These are phyloP conservation scores for Cinara cedri DNA, from an alignment of 2,888 invertebrate species.

Conservation along the genomic window DNA sequence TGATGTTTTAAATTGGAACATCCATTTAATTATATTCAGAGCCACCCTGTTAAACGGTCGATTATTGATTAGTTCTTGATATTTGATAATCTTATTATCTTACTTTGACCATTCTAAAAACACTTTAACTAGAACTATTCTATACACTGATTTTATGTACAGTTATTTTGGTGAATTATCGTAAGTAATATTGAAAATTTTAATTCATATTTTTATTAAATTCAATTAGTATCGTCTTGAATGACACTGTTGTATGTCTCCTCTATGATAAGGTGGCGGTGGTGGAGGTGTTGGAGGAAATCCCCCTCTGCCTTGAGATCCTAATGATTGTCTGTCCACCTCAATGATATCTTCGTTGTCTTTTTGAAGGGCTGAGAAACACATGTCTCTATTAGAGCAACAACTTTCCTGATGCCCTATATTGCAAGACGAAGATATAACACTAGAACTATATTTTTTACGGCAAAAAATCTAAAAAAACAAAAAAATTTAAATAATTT, in stretches of 20 bases:
- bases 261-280: constrained; percentile 43
- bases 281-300: constrained; percentile 42
- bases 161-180: neutral
- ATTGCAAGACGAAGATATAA: constrained; percentile 43
- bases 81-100: neutral
- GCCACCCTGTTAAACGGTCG: constrained; percentile 32
- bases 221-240: constrained; percentile 28
- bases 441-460: constrained; percentile 39
- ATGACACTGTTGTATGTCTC: constrained; percentile 37
- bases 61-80: neutral
- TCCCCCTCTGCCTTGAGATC: constrained; percentile 46
- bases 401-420: constrained; percentile 45
- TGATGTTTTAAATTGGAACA: neutral
- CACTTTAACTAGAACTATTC: neutral
- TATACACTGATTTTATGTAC: constrained; percentile 27
- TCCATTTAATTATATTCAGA: neutral
- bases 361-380: constrained; percentile 44
- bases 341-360: constrained; percentile 42
- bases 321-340: constrained; percentile 35
- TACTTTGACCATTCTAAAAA: constrained; percentile 13
- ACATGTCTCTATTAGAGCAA: constrained; percentile 48
- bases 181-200: neutral
- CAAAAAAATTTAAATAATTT: neutral
- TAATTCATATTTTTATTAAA: neutral
- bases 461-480: constrained; percentile 41